Evolutionary conservation across 2,797 vertebrate species (phyloP), one percentile per base, ranked within the genome.

Genomic region (Pantherophis alleghaniensis): DNA sequence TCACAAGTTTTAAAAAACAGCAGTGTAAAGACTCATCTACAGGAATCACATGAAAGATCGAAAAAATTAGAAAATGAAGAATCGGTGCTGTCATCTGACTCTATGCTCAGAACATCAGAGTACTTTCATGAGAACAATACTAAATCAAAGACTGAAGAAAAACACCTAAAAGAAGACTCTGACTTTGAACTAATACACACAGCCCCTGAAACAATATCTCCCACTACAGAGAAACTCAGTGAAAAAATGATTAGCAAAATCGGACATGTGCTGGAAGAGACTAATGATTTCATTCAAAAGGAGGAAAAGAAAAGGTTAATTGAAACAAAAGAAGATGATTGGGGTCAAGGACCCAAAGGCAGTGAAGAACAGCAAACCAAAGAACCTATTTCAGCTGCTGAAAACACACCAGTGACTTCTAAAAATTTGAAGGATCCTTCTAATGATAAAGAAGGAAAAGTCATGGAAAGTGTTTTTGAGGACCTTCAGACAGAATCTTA

Each of bases 401-500:
- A 87, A 37, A 28, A 1, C 53, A 1, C 1, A 0, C 63, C 20
- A 2, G 42, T 88, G 0, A 1, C 57, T 3, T 93, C 89, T 92
- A 92, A 94, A 88, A 28, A 95, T 91, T 91, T 69, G 20, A 91
- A 94, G 66, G 89, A 87, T 74, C n/a, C 89, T 37, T 79, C 83
- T 90, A 20, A 11, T 86, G 10, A 90, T n/a, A 87, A 87, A 87
- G 94, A 87, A 59, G 93, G 94, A 61, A 47, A 57, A 22, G 24
- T 47, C 90, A 13, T 51, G 89, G 93, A 91, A 95, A 94, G 93
- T 51, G 93, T 93, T n/a, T 74, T 89, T 83, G 91, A 92, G 91
- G 90, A 69, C 28, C 0, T 0, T 13, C 91, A 61, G 7, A 1
- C 83, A 92, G 14, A 94, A 93, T 86, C 22, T 90, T 79, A 92